Conservation (phyloP, 1,140 invertebrate species). For the Limonius californicus region DNA sequence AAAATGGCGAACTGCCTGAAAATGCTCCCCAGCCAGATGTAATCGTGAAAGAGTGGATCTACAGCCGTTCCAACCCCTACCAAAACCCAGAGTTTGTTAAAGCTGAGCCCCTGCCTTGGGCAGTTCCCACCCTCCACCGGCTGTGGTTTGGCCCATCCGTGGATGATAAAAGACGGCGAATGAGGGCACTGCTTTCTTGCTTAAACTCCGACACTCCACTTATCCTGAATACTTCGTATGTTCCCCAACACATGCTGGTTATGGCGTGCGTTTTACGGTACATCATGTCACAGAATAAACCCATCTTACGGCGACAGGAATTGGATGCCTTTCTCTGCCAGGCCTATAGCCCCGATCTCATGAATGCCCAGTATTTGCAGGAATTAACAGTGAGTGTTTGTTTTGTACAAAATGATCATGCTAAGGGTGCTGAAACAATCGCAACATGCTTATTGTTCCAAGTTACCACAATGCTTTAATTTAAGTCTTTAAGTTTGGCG, state of each 20-base stretch:
- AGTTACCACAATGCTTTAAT: no score
- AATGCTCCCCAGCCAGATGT: slow-evolving; percentile 55
- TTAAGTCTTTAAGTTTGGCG: no score
- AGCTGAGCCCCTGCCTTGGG: slow-evolving; percentile 80
- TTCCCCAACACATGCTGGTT: slow-evolving; percentile 84
- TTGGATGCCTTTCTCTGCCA: slow-evolving; percentile 87
- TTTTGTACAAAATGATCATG: no score
- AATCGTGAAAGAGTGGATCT: slow-evolving; percentile 79
- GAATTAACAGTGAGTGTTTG: slow-evolving; percentile 70
- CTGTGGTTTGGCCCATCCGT: slow-evolving; percentile 85
- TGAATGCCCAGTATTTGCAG: slow-evolving; percentile 83
- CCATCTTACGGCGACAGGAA: slow-evolving; percentile 77
- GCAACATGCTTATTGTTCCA: no score
- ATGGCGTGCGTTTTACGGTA: slow-evolving; percentile 86
- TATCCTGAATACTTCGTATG: slow-evolving; percentile 84
- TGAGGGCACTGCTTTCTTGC: slow-evolving; percentile 82
- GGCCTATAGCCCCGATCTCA: slow-evolving; percentile 80
- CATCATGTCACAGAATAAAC: slow-evolving; percentile 75
- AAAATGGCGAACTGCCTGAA: slow-evolving; percentile 40
- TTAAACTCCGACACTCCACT: slow-evolving; percentile 83
- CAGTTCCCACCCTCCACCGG: slow-evolving; percentile 84
- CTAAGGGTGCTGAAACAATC: no score
- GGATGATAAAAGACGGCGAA: slow-evolving; percentile 80
- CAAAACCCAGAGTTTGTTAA: slow-evolving; percentile 71
- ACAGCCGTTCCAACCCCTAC: slow-evolving; percentile 70